Evolutionary conservation across 92 coral and sea anemone species (phyloP).

Genomic region (Parazoanthus atlanticus): DNA sequence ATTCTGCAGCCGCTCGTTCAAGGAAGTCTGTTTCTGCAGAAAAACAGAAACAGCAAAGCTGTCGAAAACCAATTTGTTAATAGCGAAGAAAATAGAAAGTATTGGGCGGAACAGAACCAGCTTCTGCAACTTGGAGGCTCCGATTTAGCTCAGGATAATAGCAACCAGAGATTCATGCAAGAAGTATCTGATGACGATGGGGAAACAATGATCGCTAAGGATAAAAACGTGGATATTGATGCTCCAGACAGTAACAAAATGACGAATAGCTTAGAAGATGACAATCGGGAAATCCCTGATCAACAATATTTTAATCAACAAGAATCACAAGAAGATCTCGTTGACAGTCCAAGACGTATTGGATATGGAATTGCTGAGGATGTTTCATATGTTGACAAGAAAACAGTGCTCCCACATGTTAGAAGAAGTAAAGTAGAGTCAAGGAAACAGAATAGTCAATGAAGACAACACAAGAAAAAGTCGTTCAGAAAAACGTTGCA

Average conservation of each 20-base stretch:
- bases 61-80: background rate
- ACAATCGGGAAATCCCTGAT: background rate
- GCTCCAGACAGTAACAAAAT: background rate
- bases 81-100: background rate
- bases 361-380: constrained; percentile 44
- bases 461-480: background rate
- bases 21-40: background rate
- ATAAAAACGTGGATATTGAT: background rate
- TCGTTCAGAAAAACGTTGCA: background rate
- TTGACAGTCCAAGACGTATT: background rate
- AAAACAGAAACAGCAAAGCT: background rate
- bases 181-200: background rate
- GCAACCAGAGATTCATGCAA: background rate
- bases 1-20: background rate
- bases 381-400: constrained; percentile 36
- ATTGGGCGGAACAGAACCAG: constrained; percentile 11
- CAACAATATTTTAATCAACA: background rate
- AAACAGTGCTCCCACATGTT: constrained; percentile 19
- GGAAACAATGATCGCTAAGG: background rate
- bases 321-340: background rate
- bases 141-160: background rate
- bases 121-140: constrained; percentile 12
- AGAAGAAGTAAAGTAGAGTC: background rate
- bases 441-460: background rate
- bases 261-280: background rate